These are phyloP conservation scores for Meteorus sp. DNA, from an alignment of 1,140 invertebrate species.

Conservation along the genomic window DNA sequence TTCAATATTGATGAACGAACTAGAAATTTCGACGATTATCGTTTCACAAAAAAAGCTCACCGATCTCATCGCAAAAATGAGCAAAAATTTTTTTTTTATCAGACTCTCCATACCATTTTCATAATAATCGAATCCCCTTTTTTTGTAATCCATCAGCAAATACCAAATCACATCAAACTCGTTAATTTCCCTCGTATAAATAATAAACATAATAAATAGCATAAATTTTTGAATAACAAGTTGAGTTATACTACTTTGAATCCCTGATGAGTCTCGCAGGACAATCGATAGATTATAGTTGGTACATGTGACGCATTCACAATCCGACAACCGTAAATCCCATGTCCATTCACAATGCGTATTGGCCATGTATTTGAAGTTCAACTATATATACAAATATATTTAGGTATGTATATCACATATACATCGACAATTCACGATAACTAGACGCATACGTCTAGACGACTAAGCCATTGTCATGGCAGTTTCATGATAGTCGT, in stretches of 20 bases:
- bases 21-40: too few relatives aligned
- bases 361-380: conserved; percentile 10
- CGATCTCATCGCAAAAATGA: too few relatives aligned
- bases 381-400: neutral
- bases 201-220: too few relatives aligned
- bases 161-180: conserved; percentile 11
- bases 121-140: too few relatives aligned
- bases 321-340: conserved; percentile 16
- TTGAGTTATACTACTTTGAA: conserved; percentile 16
- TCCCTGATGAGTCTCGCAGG: conserved; percentile 13
- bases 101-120: too few relatives aligned
- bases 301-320: conserved; percentile 1
- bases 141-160: too few relatives aligned
- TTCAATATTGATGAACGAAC: too few relatives aligned
- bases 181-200: neutral
- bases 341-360: conserved; percentile 7
- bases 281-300: conserved; percentile 13
- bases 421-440: neutral
- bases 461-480: too few relatives aligned
- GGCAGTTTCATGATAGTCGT: too few relatives aligned
- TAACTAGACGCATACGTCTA: too few relatives aligned
- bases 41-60: too few relatives aligned
- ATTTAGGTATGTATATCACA: neutral
- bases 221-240: neutral
- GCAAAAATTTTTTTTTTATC: too few relatives aligned